A percentile compares a stretch with the other conserved stretches of the same genome.
Evolutionary conservation across 2,888 invertebrate genomes (phyloP).

Genomic region (Acleris cristana): DNA sequence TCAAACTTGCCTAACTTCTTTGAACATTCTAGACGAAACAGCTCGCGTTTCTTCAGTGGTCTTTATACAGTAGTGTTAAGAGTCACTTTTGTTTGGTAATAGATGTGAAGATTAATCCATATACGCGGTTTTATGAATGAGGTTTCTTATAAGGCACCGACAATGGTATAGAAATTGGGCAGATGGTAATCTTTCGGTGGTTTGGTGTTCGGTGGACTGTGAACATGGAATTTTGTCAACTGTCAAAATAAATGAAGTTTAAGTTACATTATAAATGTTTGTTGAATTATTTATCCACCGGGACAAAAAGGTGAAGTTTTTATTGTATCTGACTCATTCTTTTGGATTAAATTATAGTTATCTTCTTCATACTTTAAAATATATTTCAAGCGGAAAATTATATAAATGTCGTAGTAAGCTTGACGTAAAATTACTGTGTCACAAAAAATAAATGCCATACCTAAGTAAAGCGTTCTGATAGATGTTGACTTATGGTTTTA

Average conservation of each 20-base stretch:
- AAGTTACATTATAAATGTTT: too few relatives aligned
- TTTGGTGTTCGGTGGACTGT: neutral
- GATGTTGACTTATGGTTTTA: too few relatives aligned
- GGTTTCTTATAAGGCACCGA: constrained; percentile 29
- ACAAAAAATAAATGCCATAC: too few relatives aligned
- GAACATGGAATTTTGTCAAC: neutral
- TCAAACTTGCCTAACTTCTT: constrained; percentile 1
- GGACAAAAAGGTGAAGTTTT: neutral
- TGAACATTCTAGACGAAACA: neutral
- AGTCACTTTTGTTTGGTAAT: constrained; percentile 21
- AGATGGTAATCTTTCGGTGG: constrained; percentile 27
- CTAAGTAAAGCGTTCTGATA: too few relatives aligned
- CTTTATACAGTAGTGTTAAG: constrained; percentile 25
- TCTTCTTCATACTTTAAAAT: too few relatives aligned
- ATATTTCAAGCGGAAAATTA: too few relatives aligned
- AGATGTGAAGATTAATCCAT: constrained; percentile 27
- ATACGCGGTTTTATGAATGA: constrained; percentile 23
- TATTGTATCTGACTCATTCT: neutral
- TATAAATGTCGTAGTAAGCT: too few relatives aligned
- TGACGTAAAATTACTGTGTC: too few relatives aligned
- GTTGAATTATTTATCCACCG: too few relatives aligned
- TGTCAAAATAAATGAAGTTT: neutral
- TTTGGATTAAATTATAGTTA: neutral
- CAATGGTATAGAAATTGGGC: constrained; percentile 31
- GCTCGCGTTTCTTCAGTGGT: constrained; percentile 1